These are phyloP conservation scores for Archocentrus centrarchus DNA, from an alignment of 2,113 vertebrate genomes.

Conservation along the genomic window DNA sequence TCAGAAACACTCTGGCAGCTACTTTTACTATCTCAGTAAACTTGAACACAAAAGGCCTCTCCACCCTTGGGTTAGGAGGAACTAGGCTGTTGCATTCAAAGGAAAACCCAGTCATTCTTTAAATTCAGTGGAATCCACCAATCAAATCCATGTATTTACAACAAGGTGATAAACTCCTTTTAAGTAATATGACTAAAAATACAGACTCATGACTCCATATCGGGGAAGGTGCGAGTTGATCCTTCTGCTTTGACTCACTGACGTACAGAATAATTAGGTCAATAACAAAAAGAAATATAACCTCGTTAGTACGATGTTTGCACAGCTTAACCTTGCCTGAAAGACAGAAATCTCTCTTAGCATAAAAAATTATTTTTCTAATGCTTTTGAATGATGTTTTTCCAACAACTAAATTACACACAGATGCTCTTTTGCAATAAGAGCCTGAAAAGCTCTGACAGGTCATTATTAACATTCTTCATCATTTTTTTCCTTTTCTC, in stretches of 20 bases:
- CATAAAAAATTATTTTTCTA: neutral
- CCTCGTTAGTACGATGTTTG: neutral
- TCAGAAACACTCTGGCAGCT: slow-evolving; percentile 32
- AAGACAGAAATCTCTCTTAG: neutral
- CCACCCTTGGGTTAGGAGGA: neutral
- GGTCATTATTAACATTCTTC: slow-evolving; percentile 24
- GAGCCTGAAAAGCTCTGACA: slow-evolving; percentile 48
- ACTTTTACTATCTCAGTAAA: slow-evolving; percentile 27
- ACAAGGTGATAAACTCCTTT: neutral
- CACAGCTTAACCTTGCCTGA: neutral
- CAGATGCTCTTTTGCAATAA: slow-evolving; percentile 33
- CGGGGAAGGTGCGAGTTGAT: neutral
- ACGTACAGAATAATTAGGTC: neutral
- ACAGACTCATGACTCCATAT: neutral
- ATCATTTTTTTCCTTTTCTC: slow-evolving; percentile 7
- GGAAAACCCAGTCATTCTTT: neutral
- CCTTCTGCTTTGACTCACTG: neutral
- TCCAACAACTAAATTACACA: slow-evolving; percentile 14
- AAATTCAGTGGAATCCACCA: neutral
- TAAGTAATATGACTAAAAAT: neutral
- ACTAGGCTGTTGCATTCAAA: neutral
- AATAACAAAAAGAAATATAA: slow-evolving; percentile 1
- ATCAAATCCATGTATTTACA: neutral
- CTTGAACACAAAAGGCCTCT: slow-evolving; percentile 35
- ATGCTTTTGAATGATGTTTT: neutral